phyloP scores from a whole-genome alignment of 2,797 vertebrate species.

The Anas capensis region DNA sequence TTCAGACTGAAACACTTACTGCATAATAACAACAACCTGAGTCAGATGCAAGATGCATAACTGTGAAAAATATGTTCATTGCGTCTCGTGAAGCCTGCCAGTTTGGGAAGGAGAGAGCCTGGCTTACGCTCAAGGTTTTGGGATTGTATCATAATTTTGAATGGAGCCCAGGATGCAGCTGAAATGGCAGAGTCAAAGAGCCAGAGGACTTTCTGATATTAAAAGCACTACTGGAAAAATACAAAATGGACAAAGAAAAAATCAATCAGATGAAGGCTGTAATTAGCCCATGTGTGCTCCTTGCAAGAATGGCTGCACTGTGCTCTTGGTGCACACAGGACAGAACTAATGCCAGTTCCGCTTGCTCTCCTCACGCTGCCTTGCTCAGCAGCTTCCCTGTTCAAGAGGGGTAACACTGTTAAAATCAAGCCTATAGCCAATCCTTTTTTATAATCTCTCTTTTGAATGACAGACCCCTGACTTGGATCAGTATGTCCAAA shows the following conservation, averaged over 20 bases:
- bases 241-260: background rate
- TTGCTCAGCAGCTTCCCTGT: accelerated
- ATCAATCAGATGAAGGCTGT: background rate
- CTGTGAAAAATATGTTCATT: slow-evolving; percentile 52
- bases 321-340: background rate
- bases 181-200: slow-evolving; percentile 40
- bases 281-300: background rate
- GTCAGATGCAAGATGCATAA: slow-evolving; percentile 55
- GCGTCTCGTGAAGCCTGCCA: slow-evolving; percentile 29
- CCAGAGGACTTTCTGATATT: background rate
- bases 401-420: background rate
- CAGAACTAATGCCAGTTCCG: background rate
- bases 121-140: slow-evolving; percentile 25
- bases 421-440: background rate
- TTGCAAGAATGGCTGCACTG: background rate
- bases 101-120: background rate
- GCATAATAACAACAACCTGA: slow-evolving; percentile 62
- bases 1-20: slow-evolving; percentile 44
- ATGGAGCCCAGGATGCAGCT: background rate
- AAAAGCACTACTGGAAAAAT: slow-evolving; percentile 17
- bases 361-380: accelerated
- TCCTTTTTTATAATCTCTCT: background rate
- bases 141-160: slow-evolving; percentile 25
- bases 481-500: background rate
- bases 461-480: background rate